Evolutionary conservation across 2,113 vertebrate species (phyloP).

Genomic region (Alligator sinensis): DNA sequence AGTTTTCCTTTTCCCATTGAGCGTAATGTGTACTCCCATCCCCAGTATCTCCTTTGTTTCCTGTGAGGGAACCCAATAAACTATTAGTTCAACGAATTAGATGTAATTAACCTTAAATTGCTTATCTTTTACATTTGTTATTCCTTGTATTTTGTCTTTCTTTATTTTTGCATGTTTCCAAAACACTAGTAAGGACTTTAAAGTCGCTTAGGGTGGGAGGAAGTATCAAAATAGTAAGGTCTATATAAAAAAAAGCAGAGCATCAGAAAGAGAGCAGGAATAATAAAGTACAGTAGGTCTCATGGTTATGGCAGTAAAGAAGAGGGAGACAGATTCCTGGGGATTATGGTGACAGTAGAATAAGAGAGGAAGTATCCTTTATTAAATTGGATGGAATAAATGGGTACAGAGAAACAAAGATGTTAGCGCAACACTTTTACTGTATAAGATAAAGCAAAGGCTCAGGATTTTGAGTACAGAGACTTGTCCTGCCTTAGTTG

Average conservation of each 20-base stretch:
- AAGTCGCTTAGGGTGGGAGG: neutral
- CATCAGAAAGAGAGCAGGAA: neutral
- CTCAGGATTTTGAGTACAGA: too few relatives aligned
- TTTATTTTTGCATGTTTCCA: neutral
- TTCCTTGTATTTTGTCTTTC: neutral
- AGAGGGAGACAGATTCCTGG: neutral
- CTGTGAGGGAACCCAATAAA: neutral
- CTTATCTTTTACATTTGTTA: neutral
- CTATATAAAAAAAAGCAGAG: neutral
- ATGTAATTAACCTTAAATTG: neutral
- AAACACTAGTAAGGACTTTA: neutral
- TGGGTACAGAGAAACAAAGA: too few relatives aligned
- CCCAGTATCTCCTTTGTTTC: neutral
- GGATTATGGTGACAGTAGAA: rapidly evolving
- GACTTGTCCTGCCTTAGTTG: too few relatives aligned
- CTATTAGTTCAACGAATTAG: neutral
- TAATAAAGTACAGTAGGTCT: neutral
- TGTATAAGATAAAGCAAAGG: too few relatives aligned
- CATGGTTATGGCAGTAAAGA: neutral
- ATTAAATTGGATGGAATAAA: too few relatives aligned
- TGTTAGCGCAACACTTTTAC: too few relatives aligned
- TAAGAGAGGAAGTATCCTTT: too few relatives aligned
- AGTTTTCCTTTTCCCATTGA: neutral
- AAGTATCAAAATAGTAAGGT: neutral
- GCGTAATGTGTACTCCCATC: neutral